Percentiles rank a stretch among this genome's conserved stretches.
These are phyloP conservation scores for Mormoops blainvillei DNA, from an alignment of 2,113 vertebrate genomes.

Conservation along the genomic window DNA sequence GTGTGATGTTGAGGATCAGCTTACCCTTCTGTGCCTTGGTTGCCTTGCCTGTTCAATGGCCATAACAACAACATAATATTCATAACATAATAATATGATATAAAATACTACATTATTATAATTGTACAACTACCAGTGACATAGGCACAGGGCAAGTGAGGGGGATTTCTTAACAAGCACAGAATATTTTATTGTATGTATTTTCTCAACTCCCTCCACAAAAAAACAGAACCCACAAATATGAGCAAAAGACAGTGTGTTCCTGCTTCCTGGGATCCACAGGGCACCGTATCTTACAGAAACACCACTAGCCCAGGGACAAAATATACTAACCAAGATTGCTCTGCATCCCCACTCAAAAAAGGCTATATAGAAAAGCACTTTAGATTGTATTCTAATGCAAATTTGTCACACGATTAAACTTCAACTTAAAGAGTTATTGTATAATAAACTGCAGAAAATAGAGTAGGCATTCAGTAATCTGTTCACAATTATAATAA, in stretches of 20 bases:
- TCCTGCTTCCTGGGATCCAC: constrained; percentile 64
- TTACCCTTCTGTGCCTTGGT: neutral
- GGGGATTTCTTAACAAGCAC: constrained; percentile 70
- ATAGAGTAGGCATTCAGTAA: constrained; percentile 45
- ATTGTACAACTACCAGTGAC: neutral
- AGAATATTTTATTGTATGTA: constrained; percentile 81
- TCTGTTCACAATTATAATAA: neutral
- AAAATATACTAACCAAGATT: constrained; percentile 64
- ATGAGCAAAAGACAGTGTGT: constrained; percentile 65
- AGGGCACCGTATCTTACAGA: constrained; percentile 60
- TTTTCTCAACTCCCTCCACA: constrained; percentile 54
- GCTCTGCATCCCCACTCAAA: constrained; percentile 62
- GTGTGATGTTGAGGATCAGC: neutral
- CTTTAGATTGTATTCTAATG: constrained; percentile 66
- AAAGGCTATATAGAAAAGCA: constrained; percentile 62
- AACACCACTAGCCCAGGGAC: constrained; percentile 68
- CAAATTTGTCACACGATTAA: constrained; percentile 65
- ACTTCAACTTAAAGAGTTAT: constrained; percentile 55
- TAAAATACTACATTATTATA: neutral
- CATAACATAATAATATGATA: neutral
- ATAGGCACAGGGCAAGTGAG: too few species aligned
- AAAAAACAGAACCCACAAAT: constrained; percentile 63
- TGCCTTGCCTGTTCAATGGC: neutral
- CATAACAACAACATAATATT: neutral
- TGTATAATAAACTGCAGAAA: constrained; percentile 65